Conservation (phyloP, 2,113 vertebrate genomes). For the Aix galericulata region DNA sequence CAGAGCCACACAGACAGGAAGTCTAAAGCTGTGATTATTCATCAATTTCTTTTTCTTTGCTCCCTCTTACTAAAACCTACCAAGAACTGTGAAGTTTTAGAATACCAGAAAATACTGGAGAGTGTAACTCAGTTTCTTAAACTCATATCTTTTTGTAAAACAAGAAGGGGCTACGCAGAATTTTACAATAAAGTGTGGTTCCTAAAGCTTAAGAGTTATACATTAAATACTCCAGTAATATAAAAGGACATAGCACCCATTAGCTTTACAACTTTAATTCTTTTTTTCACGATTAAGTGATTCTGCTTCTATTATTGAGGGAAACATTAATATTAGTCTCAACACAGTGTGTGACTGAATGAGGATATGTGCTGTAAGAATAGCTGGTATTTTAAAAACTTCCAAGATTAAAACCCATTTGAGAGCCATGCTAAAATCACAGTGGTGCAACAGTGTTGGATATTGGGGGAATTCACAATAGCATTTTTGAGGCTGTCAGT, state of each 20-base stretch:
- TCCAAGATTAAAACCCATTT: background rate
- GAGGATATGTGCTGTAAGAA: background rate
- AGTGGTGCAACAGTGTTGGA: accelerated
- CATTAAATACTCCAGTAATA: background rate
- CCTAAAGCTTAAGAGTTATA: background rate
- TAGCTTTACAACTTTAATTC: background rate
- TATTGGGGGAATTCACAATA: background rate
- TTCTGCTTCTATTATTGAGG: background rate
- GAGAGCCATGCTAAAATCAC: background rate
- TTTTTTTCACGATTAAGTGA: background rate
- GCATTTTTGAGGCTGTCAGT: background rate
- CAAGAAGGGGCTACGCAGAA: background rate
- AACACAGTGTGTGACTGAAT: background rate
- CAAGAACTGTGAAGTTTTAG: background rate
- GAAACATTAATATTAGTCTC: background rate
- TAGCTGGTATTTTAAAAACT: background rate
- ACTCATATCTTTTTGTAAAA: background rate
- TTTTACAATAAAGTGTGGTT: background rate
- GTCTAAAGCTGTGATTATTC: background rate
- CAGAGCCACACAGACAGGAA: background rate
- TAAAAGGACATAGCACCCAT: background rate
- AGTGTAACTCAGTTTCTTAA: background rate
- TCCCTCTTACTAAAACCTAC: background rate
- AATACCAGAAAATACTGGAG: background rate
- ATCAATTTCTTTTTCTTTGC: background rate